Base-by-base conservation (phyloP, 2,797 vertebrate species). In the Somateria mollissima region DNA sequence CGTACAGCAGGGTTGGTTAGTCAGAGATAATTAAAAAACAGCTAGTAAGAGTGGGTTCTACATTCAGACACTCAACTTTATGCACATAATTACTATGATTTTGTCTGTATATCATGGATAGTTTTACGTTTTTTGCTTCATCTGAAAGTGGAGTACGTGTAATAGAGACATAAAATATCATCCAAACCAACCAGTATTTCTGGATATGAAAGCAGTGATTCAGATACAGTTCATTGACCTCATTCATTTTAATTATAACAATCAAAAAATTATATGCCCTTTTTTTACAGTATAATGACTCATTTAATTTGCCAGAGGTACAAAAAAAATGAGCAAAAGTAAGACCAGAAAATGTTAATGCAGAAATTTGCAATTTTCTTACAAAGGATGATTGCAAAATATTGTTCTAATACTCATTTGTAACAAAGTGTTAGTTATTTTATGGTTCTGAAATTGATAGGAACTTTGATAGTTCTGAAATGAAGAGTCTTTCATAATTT, bases 221-320 rank as follows among this genome's bases (percentile, higher is more conserved):
- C 89, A 88, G 72, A 85, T 57, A 80, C 22, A 80, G 71, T 84
- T 94, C 49, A 74, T 69, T 89, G 65, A 75, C 49, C 13, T 77
- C 34, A 54, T 89, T 91, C 11, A 78, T 94, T 94, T 86, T 88
- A 78, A 84, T 91, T 87, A 60, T 83, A 94, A 90, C 16, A 72
- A 34, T 81, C 49, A 45, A 92, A 92, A 56, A 92, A 83, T 70
- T 47, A 58, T 57, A 5, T 73, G 14, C 4, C 66, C 76, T 81
- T 84, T 39, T 92, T 57, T 86, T 90, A 86, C 21, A 51, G 7
- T 20, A 11, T 86, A 88, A 94, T 83, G 45, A 72, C 43, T 81
- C 84, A 10, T 83, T 89, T 88, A 65, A 89, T 84, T 75, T 88
- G 20, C 45, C 18, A 72, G 28, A 72, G 95, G 28, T 65, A 80